Percentiles rank a stretch among this genome's conserved stretches.
phyloP scores from a whole-genome alignment of 2,797 vertebrate species.

The Protonibea diacanthus region DNA sequence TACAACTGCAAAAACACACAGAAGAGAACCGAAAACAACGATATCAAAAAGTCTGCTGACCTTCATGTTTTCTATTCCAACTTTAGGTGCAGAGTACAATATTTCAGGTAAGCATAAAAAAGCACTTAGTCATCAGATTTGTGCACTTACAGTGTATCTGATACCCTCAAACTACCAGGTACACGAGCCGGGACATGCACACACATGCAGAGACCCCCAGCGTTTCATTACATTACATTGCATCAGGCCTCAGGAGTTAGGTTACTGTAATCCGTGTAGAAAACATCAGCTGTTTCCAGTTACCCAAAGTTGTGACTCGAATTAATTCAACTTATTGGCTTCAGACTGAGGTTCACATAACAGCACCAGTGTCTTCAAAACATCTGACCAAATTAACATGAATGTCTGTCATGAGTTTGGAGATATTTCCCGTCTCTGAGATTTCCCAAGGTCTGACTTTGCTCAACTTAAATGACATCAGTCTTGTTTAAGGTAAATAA shows the following conservation, averaged over 20 bases:
- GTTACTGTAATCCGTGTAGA: constrained; percentile 61
- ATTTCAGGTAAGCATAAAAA: neutral
- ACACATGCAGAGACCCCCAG: constrained; percentile 27
- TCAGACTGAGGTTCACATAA: constrained; percentile 57
- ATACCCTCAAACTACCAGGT: neutral
- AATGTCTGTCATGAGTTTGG: constrained; percentile 81
- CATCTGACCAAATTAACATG: constrained; percentile 78
- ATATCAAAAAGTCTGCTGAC: constrained; percentile 1
- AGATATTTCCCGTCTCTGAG: constrained; percentile 38
- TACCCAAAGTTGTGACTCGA: constrained; percentile 80
- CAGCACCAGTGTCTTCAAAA: constrained; percentile 62
- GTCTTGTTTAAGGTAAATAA: neutral
- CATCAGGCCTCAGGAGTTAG: constrained; percentile 48
- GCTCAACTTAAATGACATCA: constrained; percentile 17
- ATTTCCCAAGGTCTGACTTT: constrained; percentile 45
- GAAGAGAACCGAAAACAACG: neutral
- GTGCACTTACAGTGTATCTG: neutral
- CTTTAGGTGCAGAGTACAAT: neutral
- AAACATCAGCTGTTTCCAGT: constrained; percentile 88
- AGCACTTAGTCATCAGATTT: neutral
- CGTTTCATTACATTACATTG: constrained; percentile 21
- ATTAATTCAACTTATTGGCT: constrained; percentile 78
- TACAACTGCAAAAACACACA: neutral
- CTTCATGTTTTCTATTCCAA: neutral
- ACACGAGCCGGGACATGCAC: neutral